Base-by-base conservation (phyloP, 2,113 vertebrate species). In the Rhabdomys dilectus region DNA sequence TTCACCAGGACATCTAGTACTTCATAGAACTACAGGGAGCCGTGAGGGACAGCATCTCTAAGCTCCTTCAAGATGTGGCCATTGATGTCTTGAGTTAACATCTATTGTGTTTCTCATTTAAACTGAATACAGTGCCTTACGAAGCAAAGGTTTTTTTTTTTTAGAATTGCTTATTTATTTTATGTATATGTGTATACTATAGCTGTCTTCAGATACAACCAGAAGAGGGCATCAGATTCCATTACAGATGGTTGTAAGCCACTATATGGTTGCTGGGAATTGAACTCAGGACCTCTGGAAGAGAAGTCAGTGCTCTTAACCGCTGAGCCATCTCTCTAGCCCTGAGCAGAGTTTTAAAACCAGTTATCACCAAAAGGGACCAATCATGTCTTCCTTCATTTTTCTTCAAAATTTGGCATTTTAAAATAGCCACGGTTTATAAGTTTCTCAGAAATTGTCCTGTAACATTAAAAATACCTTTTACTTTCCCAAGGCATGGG, bases 361-460 rank as follows among this genome's bases (percentile, higher is more conserved):
- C 19, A 39, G 70, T 95, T 93, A 76, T 72, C 21, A 39, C 75
- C 31, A 66, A 73, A 92, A 87, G 24, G 72, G 7, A 78, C 7
- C 15, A 48, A 77, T 86, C 53, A 76, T 85, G 48, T 85, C 53
- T 89, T 42, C 92, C 13, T 29, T 91, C 1, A 9, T 88, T 94
- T 91, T 51, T 91, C 29, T 88, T 96, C 92, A 62, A 93, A 87
- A 90, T 42, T 73, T 72, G 60, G 45, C 29, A 21, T 34, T 94
- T 91, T 48, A 39, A 88, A 91, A 72, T 73, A 70, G 48, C 62
- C 9, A 81, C 64, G 22, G 72, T 92, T 78, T 78, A 75, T 26
- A 93, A 36, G 42, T 94, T 70, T 93, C 70, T 56, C 76, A 64
- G 75, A 91, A 94, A 77, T 78, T 76, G 5, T 5, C 94, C 64